Percentiles rank a stretch among this genome's conserved stretches.
phyloP scores from a whole-genome alignment of 1,140 invertebrate genomes.

The Delia radicum region DNA sequence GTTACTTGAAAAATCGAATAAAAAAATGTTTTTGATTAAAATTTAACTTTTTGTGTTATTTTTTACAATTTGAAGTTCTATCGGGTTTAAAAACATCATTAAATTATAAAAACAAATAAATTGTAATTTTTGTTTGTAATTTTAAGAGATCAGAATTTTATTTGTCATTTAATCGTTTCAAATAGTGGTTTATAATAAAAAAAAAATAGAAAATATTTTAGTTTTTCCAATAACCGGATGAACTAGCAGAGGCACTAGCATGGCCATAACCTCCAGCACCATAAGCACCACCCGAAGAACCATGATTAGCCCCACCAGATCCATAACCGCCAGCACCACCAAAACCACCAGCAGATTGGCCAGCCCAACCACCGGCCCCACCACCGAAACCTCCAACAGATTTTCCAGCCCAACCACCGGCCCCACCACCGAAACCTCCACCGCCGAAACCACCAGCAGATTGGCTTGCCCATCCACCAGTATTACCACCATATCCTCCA shows the following conservation, averaged over 20 bases:
- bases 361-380: neutral
- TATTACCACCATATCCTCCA: neutral
- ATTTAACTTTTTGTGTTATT: too few species aligned
- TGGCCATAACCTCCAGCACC: neutral
- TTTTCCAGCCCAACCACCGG: neutral
- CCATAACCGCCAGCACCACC: slow-evolving; percentile 18
- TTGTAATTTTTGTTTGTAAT: too few species aligned
- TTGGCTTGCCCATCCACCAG: neutral
- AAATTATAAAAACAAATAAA: too few species aligned
- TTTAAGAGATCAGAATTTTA: too few species aligned
- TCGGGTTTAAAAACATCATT: too few species aligned
- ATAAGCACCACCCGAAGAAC: neutral
- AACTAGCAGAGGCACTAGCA: neutral
- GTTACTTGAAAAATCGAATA: too few species aligned
- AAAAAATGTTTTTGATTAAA: too few species aligned
- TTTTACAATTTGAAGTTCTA: too few species aligned
- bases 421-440: neutral
- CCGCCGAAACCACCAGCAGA: slow-evolving; percentile 25
- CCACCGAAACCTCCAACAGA: neutral
- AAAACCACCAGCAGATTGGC: neutral
- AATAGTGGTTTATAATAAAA: neutral
- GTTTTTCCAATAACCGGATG: slow-evolving; percentile 22
- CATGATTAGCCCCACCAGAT: neutral
- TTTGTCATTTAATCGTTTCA: too few species aligned
- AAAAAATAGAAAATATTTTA: neutral